Conservation (phyloP, 64 coral and sea anemone genomes). For the Montipora capricornis region DNA sequence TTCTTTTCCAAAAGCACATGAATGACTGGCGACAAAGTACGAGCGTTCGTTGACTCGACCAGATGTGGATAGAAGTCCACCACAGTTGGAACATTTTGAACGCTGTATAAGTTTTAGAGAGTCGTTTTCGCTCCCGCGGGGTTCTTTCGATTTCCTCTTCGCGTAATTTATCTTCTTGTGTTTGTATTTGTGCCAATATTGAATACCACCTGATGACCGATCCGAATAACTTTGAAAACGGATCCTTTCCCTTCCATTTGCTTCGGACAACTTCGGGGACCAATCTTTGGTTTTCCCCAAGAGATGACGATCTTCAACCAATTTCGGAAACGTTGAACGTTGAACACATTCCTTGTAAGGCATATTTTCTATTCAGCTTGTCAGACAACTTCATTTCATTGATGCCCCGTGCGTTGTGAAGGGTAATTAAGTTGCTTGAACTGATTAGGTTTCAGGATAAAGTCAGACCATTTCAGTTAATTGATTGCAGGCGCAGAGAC, state of each 20-base stretch:
- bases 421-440: not conserved
- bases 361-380: not conserved
- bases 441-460: not conserved
- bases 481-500: not conserved
- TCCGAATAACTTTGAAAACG: slow-evolving; percentile 52
- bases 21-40: not conserved
- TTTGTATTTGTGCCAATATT: slow-evolving; percentile 87
- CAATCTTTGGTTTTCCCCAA: slow-evolving; percentile 40
- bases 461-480: not conserved
- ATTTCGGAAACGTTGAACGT: slow-evolving; percentile 33
- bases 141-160: not conserved
- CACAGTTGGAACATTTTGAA: slow-evolving; percentile 63
- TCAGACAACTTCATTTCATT: not conserved
- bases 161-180: not conserved
- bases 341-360: slow-evolving; percentile 20
- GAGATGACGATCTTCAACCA: slow-evolving; percentile 9
- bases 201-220: slow-evolving; percentile 78
- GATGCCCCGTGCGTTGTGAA: not conserved
- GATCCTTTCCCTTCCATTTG: slow-evolving; percentile 77
- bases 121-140: not conserved
- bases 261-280: slow-evolving; percentile 64
- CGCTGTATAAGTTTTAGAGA: not conserved
- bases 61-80: slow-evolving; percentile 52
- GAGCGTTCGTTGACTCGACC: slow-evolving; percentile 28
- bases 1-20: slow-evolving; percentile 63